These are phyloP conservation scores for Drosophila watanabei DNA, from an alignment of 1,140 invertebrate species.

Conservation along the genomic window DNA sequence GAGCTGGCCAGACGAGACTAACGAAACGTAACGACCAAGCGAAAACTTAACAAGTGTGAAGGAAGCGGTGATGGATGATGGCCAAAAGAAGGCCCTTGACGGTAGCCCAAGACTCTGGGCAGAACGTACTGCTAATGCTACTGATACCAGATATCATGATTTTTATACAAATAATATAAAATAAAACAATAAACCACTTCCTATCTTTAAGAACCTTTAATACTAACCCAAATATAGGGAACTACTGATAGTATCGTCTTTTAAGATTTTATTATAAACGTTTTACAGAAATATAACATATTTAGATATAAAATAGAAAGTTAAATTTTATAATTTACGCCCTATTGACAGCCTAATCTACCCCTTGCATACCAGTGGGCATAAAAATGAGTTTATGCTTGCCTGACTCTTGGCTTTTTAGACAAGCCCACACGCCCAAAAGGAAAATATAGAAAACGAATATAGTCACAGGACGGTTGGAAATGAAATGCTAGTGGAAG, in stretches of 20 bases:
- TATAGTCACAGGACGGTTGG: constrained; percentile 13
- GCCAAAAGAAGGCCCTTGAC: constrained; percentile 39
- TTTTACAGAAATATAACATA: rapidly evolving
- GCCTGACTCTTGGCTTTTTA: constrained; percentile 65
- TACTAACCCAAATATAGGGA: too few species aligned
- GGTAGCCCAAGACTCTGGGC: not conserved
- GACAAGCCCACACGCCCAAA: constrained; percentile 39
- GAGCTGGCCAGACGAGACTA: constrained; percentile 47
- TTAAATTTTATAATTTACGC: not conserved
- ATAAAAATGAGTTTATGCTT: constrained; percentile 69
- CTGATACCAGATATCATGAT: not conserved
- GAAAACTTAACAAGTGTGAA: constrained; percentile 68
- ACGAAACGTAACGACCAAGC: constrained; percentile 77
- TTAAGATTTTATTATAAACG: too few species aligned
- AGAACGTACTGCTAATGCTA: too few species aligned
- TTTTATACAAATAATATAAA: not conserved
- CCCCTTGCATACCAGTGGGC: constrained; percentile 26
- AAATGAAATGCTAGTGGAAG: constrained; percentile 3
- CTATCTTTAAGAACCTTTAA: not conserved
- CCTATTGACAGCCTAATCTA: not conserved
- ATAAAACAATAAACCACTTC: not conserved
- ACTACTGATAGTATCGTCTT: not conserved
- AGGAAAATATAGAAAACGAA: constrained; percentile 41
- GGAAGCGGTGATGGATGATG: constrained; percentile 35
- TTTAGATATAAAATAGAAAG: not conserved